phyloP scores from a whole-genome alignment of 2,113 vertebrate genomes.

The Otus sunia region DNA sequence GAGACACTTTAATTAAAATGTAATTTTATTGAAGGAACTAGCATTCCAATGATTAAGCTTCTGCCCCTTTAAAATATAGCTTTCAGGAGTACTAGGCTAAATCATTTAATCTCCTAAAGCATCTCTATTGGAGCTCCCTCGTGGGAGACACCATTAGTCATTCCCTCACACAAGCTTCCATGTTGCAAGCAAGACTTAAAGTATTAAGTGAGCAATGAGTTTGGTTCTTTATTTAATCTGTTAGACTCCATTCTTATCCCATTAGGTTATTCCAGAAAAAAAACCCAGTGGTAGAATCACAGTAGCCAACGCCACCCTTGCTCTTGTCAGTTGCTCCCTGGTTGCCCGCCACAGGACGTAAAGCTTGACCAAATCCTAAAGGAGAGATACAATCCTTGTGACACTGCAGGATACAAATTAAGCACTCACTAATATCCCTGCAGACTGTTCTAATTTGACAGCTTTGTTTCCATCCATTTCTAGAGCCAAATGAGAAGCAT shows the following conservation, averaged over 20 bases:
- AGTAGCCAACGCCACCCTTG: not conserved
- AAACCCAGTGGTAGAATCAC: not conserved
- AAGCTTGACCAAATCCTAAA: not conserved
- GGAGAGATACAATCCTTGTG: not conserved
- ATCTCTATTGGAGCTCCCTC: slow-evolving; percentile 43
- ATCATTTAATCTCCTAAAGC: slow-evolving; percentile 58
- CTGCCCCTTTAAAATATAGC: slow-evolving; percentile 54
- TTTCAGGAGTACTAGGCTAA: slow-evolving; percentile 48
- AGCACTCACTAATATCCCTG: not conserved
- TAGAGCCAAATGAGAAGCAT: not conserved
- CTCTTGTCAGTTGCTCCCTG: accelerated
- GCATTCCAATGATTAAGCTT: slow-evolving; percentile 55
- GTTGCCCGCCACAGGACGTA: not conserved
- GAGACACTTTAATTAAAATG: slow-evolving; percentile 56
- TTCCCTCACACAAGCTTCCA: slow-evolving; percentile 41
- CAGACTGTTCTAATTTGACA: not conserved
- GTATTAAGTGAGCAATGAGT: slow-evolving; percentile 22
- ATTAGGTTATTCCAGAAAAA: slow-evolving; percentile 15
- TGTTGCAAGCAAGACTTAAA: slow-evolving; percentile 58
- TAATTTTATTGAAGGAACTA: slow-evolving; percentile 47
- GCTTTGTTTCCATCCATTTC: not conserved
- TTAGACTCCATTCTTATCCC: slow-evolving; percentile 53
- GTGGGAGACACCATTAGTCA: slow-evolving; percentile 31
- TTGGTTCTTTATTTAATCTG: slow-evolving; percentile 55
- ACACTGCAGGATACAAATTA: not conserved